phyloP scores from a whole-genome alignment of 1,140 invertebrate species.

The Cydia amplana region DNA sequence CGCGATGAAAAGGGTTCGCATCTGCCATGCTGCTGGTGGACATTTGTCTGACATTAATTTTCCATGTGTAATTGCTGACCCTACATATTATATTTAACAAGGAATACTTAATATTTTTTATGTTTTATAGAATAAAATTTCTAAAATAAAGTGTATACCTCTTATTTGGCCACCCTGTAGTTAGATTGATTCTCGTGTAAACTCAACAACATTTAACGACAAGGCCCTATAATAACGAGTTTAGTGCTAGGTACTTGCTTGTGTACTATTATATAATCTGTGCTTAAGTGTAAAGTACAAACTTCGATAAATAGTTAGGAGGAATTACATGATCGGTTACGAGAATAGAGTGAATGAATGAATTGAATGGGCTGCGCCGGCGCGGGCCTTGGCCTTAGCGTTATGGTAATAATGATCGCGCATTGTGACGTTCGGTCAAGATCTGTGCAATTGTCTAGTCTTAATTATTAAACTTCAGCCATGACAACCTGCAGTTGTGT shows the following conservation, averaged over 20 bases:
- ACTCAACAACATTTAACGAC: too few species aligned
- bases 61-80: too few species aligned
- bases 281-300: not conserved
- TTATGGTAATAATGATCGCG: slow-evolving; percentile 59
- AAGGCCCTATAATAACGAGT: not conserved
- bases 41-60: too few species aligned
- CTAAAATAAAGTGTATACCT: too few species aligned
- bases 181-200: too few species aligned
- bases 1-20: too few species aligned
- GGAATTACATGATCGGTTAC: slow-evolving; percentile 21
- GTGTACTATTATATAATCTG: too few species aligned
- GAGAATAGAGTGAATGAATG: slow-evolving; percentile 47
- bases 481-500: not conserved
- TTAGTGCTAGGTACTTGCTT: not conserved
- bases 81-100: too few species aligned
- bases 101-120: too few species aligned
- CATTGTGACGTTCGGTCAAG: slow-evolving; percentile 32
- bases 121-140: too few species aligned
- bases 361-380: slow-evolving; percentile 41
- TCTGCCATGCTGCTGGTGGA: too few species aligned
- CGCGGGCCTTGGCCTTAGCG: slow-evolving; percentile 65
- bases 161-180: too few species aligned
- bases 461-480: slow-evolving; percentile 23
- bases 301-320: not conserved
- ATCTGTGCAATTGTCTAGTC: slow-evolving; percentile 42